phyloP scores from a whole-genome alignment of 53 echinoderm and acorn worm genomes.

The Patiria pectinifera region DNA sequence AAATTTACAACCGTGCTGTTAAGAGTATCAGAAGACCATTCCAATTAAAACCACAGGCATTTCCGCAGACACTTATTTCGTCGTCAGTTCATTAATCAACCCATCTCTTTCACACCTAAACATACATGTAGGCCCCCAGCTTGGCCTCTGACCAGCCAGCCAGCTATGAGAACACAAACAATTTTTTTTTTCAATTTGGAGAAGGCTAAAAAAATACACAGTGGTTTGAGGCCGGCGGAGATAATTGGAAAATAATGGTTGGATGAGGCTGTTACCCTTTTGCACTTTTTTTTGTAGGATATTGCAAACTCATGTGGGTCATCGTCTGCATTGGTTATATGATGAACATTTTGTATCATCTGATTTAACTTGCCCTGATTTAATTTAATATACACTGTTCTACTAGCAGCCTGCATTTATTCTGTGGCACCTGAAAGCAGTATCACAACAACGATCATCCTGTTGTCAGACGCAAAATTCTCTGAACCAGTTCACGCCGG shows the following conservation, averaged over 20 bases:
- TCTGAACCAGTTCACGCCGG: too few species aligned
- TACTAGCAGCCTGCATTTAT: too few species aligned
- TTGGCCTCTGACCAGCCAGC: constrained; percentile 37
- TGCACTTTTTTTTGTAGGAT: background rate
- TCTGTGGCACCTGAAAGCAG: too few species aligned
- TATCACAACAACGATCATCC: too few species aligned
- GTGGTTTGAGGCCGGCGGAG: background rate
- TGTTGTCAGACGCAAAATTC: too few species aligned
- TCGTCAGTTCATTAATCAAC: constrained; percentile 49
- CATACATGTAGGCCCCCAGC: background rate
- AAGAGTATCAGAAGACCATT: background rate
- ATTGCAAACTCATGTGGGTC: background rate
- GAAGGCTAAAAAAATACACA: constrained; percentile 20
- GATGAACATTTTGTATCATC: background rate
- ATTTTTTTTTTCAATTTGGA: constrained; percentile 31
- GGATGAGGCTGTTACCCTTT: background rate
- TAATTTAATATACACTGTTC: background rate
- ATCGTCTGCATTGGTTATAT: background rate
- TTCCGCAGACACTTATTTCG: constrained; percentile 4
- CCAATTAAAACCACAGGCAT: constrained; percentile 46
- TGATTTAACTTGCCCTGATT: background rate
- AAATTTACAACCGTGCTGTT: constrained; percentile 1
- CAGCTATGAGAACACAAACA: constrained; percentile 54
- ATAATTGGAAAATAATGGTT: constrained; percentile 4
- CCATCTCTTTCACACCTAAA: constrained; percentile 21